A percentile compares a stretch with the other conserved stretches of the same genome.
Evolutionary conservation across 2,888 invertebrate genomes (phyloP).

Genomic region (Drosophila pseudotakahashii): DNA sequence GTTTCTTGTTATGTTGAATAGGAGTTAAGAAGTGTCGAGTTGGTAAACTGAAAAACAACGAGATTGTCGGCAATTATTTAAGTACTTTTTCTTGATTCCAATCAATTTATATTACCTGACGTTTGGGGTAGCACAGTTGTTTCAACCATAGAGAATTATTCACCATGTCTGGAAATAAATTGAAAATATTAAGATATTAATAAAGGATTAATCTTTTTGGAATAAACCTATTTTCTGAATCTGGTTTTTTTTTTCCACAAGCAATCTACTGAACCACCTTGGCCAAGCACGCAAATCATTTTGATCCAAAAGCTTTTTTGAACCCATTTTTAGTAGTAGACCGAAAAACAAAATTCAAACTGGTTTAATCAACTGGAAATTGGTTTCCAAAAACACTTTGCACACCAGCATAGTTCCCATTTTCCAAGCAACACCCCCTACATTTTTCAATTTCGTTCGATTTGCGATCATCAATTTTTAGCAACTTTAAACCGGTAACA

Average conservation of each 20-base stretch:
- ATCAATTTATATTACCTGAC: slow-evolving; percentile 72
- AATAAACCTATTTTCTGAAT: not conserved
- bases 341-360: not conserved
- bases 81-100: not conserved
- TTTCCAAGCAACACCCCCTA: not conserved
- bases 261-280: not conserved
- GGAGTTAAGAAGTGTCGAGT: slow-evolving; percentile 72
- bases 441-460: slow-evolving; percentile 4
- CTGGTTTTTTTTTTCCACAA: not conserved
- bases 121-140: slow-evolving; percentile 82
- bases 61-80: not conserved
- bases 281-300: not conserved
- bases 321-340: not conserved
- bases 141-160: slow-evolving; percentile 80
- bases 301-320: not conserved
- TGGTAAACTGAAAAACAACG: slow-evolving; percentile 71
- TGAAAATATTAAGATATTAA: not conserved
- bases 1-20: slow-evolving; percentile 83
- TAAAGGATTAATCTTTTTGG: not conserved
- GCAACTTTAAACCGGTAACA: slow-evolving; percentile 21
- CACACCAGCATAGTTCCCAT: not conserved
- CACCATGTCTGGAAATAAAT: slow-evolving; percentile 82
- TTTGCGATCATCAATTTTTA: slow-evolving; percentile 7
- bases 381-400: not conserved
- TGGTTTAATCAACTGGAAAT: slow-evolving; percentile 8